Conservation (phyloP, 2,888 invertebrate species). For the Volucella inflata region DNA sequence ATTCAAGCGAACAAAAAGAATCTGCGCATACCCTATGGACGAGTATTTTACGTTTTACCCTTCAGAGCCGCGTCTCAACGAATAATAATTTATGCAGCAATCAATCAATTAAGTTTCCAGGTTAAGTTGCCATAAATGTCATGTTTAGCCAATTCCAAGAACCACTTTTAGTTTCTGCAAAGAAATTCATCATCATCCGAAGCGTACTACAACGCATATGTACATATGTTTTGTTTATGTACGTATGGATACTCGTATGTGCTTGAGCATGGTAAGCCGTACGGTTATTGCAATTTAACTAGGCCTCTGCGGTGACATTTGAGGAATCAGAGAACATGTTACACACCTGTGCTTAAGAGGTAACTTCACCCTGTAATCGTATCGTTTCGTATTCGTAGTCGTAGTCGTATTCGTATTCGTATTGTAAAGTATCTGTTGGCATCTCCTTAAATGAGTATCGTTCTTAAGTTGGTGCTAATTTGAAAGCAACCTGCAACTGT, state of each 20-base stretch:
- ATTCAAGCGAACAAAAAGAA: background rate
- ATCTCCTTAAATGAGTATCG: conserved; percentile 53
- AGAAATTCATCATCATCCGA: conserved; percentile 63
- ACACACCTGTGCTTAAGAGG: conserved; percentile 34
- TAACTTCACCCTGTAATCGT: no score
- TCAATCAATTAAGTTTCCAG: conserved; percentile 73
- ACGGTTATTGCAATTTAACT: no score
- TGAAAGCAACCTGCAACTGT: conserved; percentile 59
- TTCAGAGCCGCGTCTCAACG: conserved; percentile 1
- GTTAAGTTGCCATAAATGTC: conserved; percentile 72
- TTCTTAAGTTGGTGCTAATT: conserved; percentile 70
- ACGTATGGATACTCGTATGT: no score
- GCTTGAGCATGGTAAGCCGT: no score
- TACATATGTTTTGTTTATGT: no score
- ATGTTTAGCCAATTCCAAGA: conserved; percentile 66
- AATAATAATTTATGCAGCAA: conserved; percentile 69
- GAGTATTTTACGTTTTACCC: conserved; percentile 10
- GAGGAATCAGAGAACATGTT: conserved; percentile 49
- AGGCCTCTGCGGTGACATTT: conserved; percentile 50
- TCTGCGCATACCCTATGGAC: background rate
- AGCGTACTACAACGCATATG: conserved; percentile 1
- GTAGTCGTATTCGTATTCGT: no score
- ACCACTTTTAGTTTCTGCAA: conserved; percentile 68
- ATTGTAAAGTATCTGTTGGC: background rate
- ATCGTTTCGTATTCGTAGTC: no score